Percentiles rank a stretch among this genome's conserved stretches.
Evolutionary conservation across 2,113 vertebrate genomes (phyloP).

Genomic region (Urocolius indicus): DNA sequence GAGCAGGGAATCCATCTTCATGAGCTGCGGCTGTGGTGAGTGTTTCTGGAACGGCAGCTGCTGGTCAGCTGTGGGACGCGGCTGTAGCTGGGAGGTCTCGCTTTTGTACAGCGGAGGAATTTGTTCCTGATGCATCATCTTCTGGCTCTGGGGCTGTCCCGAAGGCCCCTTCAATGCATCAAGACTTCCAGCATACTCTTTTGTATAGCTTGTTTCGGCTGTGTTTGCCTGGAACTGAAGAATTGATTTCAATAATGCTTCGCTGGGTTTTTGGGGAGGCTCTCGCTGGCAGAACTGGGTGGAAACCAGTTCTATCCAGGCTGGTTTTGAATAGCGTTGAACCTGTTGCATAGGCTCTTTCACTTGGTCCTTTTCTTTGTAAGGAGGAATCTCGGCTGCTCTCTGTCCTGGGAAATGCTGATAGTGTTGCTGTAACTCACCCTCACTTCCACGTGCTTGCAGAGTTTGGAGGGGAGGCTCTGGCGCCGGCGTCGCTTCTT

Average conservation of each 20-base stretch:
- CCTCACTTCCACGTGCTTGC: neutral
- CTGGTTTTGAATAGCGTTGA: constrained; percentile 70
- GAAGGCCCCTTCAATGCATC: constrained; percentile 70
- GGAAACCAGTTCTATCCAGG: constrained; percentile 85
- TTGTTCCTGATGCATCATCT: constrained; percentile 69
- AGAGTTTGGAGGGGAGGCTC: constrained; percentile 48
- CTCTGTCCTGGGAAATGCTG: constrained; percentile 54
- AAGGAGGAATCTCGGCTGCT: constrained; percentile 36
- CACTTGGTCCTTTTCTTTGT: constrained; percentile 71
- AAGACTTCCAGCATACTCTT: constrained; percentile 79
- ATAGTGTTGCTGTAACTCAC: constrained; percentile 58
- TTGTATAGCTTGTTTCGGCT: constrained; percentile 71
- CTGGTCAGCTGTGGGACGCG: constrained; percentile 78
- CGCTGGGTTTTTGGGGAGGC: constrained; percentile 70
- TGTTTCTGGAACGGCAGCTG: constrained; percentile 75
- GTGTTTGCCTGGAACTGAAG: constrained; percentile 74
- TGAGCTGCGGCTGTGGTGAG: constrained; percentile 44
- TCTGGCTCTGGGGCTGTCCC: constrained; percentile 71
- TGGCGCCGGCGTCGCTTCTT: constrained; percentile 34
- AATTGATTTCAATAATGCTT: constrained; percentile 60
- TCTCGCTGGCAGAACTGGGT: constrained; percentile 70
- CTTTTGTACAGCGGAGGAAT: constrained; percentile 56
- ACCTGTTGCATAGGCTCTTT: constrained; percentile 62
- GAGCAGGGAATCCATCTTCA: constrained; percentile 56
- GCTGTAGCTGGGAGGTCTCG: constrained; percentile 60